Evolutionary conservation across 2,797 vertebrate genomes (phyloP), one percentile per base, ranked within the genome.

Genomic region (Hoplostethus atlanticus): DNA sequence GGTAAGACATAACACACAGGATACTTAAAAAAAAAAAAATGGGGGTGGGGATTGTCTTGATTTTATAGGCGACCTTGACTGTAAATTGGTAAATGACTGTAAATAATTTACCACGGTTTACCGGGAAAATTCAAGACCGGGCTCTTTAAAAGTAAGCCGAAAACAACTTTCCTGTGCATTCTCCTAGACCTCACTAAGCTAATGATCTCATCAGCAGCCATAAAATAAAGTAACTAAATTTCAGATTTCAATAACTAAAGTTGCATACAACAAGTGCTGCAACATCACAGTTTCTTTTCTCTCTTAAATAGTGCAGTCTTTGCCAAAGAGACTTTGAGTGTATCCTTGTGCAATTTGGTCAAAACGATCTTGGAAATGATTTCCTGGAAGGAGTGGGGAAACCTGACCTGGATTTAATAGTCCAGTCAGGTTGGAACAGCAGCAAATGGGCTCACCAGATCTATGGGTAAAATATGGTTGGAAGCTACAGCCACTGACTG

Each of bases 1-100:
- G 97, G 97, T 97, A 88, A 94, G 92, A 75, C 42, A 64, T 55
- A 3, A 58, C 21, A 65, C 76, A 77, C 50, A n/a, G 34, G 50
- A 17, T 66, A 15, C 70, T 61, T 68, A 2, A 17, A 21, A 28
- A 2, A 17, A 21, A 28, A 40, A 8, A 21, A 21, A 21, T 11
- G 4, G 13, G 2, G 52, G 12, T 42, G 6, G 16, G 25, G 9
- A 50, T 30, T 34, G 0, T 51, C 38, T n/a, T 31, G 30, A 73
- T 63, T 38, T 71, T 9, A 21, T 50, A 36, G 44, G 17, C 53
- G 46, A 15, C 50, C 17, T 15, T 38, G 54, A 42, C 70, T 54
- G 34, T 51, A 15, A 50, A 40, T 71, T 13, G 0, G n/a, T 15
- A 8, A 63, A 54, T 70, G 51, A 57, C 40, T 60, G 68, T 74